Evolutionary conservation across 2,888 invertebrate genomes (phyloP).

Genomic region (Scaptomyza flava): DNA sequence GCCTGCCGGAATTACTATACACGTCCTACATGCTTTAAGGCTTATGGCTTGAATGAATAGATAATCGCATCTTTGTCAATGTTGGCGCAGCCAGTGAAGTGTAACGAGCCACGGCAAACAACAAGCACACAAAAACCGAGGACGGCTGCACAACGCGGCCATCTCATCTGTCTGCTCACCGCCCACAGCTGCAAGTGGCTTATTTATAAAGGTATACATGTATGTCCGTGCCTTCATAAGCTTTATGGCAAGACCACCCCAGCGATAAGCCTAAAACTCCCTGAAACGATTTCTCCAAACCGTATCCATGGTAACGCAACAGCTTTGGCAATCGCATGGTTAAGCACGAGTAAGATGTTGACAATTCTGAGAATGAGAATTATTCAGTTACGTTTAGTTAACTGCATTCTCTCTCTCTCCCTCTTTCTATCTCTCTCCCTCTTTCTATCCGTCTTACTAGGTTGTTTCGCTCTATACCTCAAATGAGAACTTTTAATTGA

Average conservation of each 20-base stretch:
- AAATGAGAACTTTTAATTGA: no score
- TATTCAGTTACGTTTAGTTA: conserved; percentile 36
- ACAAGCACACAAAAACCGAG: conserved; percentile 44
- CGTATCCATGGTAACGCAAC: not conserved
- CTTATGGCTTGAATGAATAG: conserved; percentile 71
- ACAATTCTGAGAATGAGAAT: conserved; percentile 46
- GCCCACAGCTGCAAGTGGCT: conserved; percentile 12
- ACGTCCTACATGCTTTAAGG: conserved; percentile 59
- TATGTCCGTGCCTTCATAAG: conserved; percentile 51
- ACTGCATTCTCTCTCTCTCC: not conserved
- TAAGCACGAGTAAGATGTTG: conserved; percentile 20
- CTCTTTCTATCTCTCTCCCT: not conserved
- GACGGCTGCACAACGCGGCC: conserved; percentile 17
- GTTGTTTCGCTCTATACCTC: no score
- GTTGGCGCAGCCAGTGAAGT: conserved; percentile 65
- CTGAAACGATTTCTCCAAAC: conserved; percentile 25
- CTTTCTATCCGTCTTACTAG: not conserved
- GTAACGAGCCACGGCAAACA: conserved; percentile 57
- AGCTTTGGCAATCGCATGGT: conserved; percentile 34
- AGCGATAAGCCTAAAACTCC: conserved; percentile 27
- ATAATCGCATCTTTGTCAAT: conserved; percentile 79
- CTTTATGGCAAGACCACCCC: conserved; percentile 43
- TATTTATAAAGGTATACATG: conserved; percentile 43
- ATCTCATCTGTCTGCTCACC: conserved; percentile 1
- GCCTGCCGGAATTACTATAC: no score